Percentiles rank a stretch among this genome's conserved stretches.
These are phyloP conservation scores for Cossypha caffra DNA, from an alignment of 2,797 vertebrate species.

Conservation along the genomic window DNA sequence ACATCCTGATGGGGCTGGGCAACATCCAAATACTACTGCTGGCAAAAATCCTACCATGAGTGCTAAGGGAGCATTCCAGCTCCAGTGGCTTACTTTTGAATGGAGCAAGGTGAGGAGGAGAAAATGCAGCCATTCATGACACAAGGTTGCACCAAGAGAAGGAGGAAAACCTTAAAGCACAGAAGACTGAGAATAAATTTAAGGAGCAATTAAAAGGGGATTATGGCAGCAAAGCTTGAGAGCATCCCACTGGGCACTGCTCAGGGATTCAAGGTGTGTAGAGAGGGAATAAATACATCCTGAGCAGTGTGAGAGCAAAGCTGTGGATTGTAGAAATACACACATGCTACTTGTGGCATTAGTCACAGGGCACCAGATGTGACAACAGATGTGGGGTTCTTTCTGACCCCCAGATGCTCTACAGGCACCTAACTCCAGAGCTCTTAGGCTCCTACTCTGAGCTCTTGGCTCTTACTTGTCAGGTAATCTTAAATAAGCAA, in stretches of 20 bases:
- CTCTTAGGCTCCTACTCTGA: no score
- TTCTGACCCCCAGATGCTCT: no score
- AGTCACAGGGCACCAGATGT: no score
- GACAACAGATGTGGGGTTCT: no score
- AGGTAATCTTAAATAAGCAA: no score
- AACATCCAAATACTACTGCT: background rate
- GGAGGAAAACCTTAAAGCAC: background rate
- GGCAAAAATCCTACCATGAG: background rate
- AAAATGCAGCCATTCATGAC: background rate
- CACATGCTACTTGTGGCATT: no score
- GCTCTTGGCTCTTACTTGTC: no score
- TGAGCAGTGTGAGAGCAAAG: background rate
- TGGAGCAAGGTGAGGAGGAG: accelerated
- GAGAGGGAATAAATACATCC: background rate
- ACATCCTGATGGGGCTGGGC: background rate
- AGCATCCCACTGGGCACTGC: background rate
- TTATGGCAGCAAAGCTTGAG: background rate
- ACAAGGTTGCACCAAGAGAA: background rate
- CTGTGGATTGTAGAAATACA: background rate
- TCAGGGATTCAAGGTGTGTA: background rate
- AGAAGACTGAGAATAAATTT: background rate
- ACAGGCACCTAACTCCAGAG: no score
- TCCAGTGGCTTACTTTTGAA: background rate
- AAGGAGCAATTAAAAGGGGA: background rate
- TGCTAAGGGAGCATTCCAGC: background rate